Base-by-base conservation (phyloP, 2,797 vertebrate genomes). In the Pogonophryne albipinna region DNA sequence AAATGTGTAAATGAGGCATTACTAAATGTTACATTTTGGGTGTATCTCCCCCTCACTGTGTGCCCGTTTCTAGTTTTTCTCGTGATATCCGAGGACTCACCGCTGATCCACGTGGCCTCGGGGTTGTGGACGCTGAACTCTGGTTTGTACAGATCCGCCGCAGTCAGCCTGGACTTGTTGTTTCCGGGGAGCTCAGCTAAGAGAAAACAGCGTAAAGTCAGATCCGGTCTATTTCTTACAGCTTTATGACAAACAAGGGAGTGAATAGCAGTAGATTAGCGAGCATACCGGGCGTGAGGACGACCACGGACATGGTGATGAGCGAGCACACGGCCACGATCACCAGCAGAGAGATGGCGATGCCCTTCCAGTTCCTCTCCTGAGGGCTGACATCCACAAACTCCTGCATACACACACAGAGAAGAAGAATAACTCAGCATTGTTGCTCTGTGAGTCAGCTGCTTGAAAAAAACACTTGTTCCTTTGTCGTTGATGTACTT, bases 281-380 rank as follows among this genome's bases (percentile, higher is more conserved):
- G 0, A 44, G 57, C 71, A 63, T 95, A 97, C 97, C 93, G 73
- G 97, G 97, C 3, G 96, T 97, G 93, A 98, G 95, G 87, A 98
- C 94, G 82, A 98, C 96, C 85, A 98, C 97, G 1, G 97, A 97
- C 96, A 97, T 95, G 62, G 95, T 96, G 94, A 98, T 98, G 92
- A 98, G 95, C 6, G 97, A 97, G 92, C 97, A 98, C 74, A 98
- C 97, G 83, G 94, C 96, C 92, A 97, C 93, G 68, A 98, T 98
- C 87, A 98, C 97, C 94, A 98, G 94, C 92, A 98, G 94, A 20
- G 97, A 97, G 90, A 98, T 98, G 79, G 96, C 97, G 84, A 98
- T 98, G 85, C 97, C 97, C 83, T 97, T 98, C 97, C 97, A 98
- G 94, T 98, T 98, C 94, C 96, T 97, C 95, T 97, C 96, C 8